Evolutionary conservation across 2,113 vertebrate genomes (phyloP).

Genomic region (Pelecanus crispus): DNA sequence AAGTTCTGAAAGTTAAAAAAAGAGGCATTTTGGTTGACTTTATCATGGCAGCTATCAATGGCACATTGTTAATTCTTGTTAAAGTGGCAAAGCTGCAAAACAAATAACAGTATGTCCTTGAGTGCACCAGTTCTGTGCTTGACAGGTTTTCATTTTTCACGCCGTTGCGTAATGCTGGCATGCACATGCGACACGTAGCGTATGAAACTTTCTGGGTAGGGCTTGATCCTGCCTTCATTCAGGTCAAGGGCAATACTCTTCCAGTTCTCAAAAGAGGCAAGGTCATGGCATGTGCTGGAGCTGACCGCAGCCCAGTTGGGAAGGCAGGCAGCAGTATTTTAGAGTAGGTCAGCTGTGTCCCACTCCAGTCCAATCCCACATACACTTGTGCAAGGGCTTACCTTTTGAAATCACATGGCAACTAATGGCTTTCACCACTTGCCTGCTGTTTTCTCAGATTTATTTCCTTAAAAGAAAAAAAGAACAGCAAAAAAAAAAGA

Average conservation of each 20-base stretch:
- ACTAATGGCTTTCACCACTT: not conserved
- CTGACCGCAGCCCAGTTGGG: fast-evolving
- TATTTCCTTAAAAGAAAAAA: not conserved
- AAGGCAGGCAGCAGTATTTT: not conserved
- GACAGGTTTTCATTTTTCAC: constrained; percentile 43
- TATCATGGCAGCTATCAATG: constrained; percentile 2
- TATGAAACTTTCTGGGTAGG: constrained; percentile 12
- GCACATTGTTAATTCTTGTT: constrained; percentile 28
- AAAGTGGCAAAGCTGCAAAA: constrained; percentile 34
- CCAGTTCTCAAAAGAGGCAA: not conserved
- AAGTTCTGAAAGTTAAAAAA: not conserved
- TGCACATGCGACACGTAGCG: not conserved
- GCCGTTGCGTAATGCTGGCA: constrained; percentile 37
- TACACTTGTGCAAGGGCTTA: not conserved
- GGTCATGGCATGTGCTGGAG: not conserved
- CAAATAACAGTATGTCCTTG: constrained; percentile 58
- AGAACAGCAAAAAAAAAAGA: not conserved
- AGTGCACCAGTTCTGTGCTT: constrained; percentile 23
- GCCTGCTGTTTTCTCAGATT: not conserved
- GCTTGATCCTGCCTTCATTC: not conserved
- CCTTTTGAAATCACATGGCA: not conserved
- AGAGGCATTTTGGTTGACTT: not conserved
- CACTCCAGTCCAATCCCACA: not conserved
- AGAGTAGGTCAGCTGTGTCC: not conserved
- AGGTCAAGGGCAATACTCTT: not conserved